Evolutionary conservation across 2,113 vertebrate genomes (phyloP), one percentile per base, ranked within the genome.

Genomic region (Tachysurus vachellii): DNA sequence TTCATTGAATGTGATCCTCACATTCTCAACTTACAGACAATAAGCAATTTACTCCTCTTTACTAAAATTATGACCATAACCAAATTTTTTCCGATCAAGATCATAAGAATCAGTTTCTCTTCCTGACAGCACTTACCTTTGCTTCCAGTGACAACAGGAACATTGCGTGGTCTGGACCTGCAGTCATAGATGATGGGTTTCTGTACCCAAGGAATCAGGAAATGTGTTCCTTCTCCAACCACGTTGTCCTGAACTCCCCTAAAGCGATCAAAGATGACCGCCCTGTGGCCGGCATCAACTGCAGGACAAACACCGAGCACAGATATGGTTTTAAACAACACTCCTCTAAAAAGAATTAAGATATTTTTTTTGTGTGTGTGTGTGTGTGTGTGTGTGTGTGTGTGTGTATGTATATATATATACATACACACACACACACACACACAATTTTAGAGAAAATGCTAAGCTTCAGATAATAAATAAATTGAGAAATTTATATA

Each of bases 201-300:
- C 94, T 99, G 98, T 9, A 99, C 97, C 98, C 98, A 99, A 8
- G 98, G 98, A 90, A 99, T 98, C 62, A 99, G 94, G 86, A 99
- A 99, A 86, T 99, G 98, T 21, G 98, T 99, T 0, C 98, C 98
- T 90, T 99, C 97, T 1, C 97, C 97, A 2, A 96, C 95, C 76
- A 99, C 97, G 0, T 23, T 13, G 0, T 98, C 97, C 89, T 99
- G 97, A 1, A 99, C 97, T 0, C 98, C 98, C 0, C 95, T 93
- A 91, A 99, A 98, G 0, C 98, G 92, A 94, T 99, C 97, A 42
- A 99, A 99, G 93, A 99, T 98, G 64, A 99, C 97, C 0, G 98
- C 98, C 71, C 94, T 93, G 93, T 99, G 97, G 0, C 98, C 98
- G 0, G 97, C 98, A 1, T 99, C 98, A 89, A 99, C 98, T 99